A percentile compares a stretch with the other conserved stretches of the same genome.
These are phyloP conservation scores for Paratrypauchen microcephalus DNA, from an alignment of 2,797 vertebrate species.

Conservation along the genomic window DNA sequence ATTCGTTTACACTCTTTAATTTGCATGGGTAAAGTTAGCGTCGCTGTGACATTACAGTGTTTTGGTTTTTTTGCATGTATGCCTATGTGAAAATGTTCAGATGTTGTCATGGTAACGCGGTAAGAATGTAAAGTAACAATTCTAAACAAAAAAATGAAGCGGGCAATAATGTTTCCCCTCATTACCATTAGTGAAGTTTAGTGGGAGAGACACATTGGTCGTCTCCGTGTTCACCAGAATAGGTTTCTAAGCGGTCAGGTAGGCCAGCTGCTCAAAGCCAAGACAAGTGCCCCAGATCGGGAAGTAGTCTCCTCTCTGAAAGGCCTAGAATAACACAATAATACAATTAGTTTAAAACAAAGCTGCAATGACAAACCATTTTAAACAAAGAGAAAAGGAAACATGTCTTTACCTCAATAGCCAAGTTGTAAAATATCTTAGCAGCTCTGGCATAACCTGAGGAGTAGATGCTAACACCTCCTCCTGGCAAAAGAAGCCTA, in stretches of 20 bases:
- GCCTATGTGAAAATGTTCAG: no score
- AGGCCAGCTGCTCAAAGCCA: slow-evolving; percentile 85
- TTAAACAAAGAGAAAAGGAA: background rate
- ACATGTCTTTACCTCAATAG: slow-evolving; percentile 79
- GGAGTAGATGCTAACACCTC: slow-evolving; percentile 72
- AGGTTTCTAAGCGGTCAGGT: slow-evolving; percentile 77
- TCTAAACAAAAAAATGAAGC: no score
- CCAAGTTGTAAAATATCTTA: slow-evolving; percentile 83
- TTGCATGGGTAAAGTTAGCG: no score
- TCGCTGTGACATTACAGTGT: no score
- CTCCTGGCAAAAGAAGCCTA: slow-evolving; percentile 90
- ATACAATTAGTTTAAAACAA: background rate
- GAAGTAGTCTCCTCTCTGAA: slow-evolving; percentile 86
- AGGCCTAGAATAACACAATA: slow-evolving; percentile 72
- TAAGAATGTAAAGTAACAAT: no score
- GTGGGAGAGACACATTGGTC: slow-evolving; percentile 68
- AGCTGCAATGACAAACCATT: background rate
- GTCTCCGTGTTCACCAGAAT: slow-evolving; percentile 81
- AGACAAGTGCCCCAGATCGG: slow-evolving; percentile 96
- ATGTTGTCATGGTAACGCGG: no score
- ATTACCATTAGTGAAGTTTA: slow-evolving; percentile 85
- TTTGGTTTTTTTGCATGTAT: no score
- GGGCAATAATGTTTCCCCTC: no score
- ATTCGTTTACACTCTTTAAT: no score
- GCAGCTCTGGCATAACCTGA: slow-evolving; percentile 84